phyloP scores from a whole-genome alignment of 2,113 vertebrate genomes.

The Crotalus horridus region DNA sequence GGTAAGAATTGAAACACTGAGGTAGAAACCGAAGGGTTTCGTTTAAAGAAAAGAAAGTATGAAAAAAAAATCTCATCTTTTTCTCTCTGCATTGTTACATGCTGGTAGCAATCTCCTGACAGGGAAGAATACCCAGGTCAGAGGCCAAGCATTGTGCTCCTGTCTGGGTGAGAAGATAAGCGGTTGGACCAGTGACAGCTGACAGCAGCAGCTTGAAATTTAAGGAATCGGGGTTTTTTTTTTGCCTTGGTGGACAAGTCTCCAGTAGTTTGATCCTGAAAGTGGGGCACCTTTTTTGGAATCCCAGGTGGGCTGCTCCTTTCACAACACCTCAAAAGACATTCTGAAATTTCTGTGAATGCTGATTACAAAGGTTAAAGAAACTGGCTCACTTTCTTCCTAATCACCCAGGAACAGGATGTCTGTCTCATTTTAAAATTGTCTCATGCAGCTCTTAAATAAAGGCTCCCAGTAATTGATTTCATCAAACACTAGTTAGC shows the following conservation, averaged over 20 bases:
- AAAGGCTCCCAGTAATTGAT: neutral
- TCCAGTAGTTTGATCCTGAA: slow-evolving; percentile 41
- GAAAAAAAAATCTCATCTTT: slow-evolving; percentile 33
- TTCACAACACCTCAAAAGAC: slow-evolving; percentile 53
- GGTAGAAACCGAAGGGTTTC: slow-evolving; percentile 39
- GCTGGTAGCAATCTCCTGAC: slow-evolving; percentile 34
- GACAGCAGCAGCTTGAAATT: slow-evolving; percentile 64
- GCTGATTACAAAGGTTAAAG: slow-evolving; percentile 27
- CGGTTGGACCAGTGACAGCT: slow-evolving; percentile 55
- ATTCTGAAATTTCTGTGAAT: slow-evolving; percentile 33
- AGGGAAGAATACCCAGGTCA: slow-evolving; percentile 55
- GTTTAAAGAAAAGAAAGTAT: slow-evolving; percentile 52
- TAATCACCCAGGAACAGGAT: slow-evolving; percentile 16
- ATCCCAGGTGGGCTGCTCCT: slow-evolving; percentile 44
- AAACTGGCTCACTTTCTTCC: slow-evolving; percentile 31
- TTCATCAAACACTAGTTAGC: neutral
- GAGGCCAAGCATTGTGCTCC: slow-evolving; percentile 60
- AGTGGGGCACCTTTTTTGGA: slow-evolving; percentile 56
- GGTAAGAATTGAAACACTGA: slow-evolving; percentile 1
- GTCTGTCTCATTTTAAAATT: neutral
- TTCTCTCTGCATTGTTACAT: slow-evolving; percentile 54
- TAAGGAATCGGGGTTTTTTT: slow-evolving; percentile 44
- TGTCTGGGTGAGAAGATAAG: slow-evolving; percentile 61
- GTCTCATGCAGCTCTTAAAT: neutral
- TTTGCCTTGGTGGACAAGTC: slow-evolving; percentile 40